Conservation (phyloP, 2,797 vertebrate genomes). For the Tiaroga cobitis region DNA sequence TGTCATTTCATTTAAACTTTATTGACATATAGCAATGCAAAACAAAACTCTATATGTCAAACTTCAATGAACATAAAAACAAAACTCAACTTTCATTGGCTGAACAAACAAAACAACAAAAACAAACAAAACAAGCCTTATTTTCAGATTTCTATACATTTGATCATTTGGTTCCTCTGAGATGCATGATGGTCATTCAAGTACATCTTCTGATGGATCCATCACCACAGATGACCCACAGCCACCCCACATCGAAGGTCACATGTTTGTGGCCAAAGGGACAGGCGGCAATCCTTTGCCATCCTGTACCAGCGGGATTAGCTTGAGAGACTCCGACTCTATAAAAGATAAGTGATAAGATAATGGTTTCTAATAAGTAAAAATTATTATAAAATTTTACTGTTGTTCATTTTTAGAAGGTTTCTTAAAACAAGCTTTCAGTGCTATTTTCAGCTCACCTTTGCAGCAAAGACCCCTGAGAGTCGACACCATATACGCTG, state of each 20-base stretch:
- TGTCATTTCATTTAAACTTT: neutral
- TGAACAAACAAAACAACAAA: neutral
- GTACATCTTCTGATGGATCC: neutral
- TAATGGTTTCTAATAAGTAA: neutral
- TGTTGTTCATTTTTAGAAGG: neutral
- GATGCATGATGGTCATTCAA: neutral
- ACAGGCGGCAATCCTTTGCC: neutral
- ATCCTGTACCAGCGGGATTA: neutral
- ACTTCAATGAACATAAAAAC: neutral
- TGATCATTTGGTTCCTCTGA: neutral
- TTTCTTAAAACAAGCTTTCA: neutral
- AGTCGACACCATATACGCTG: conserved; percentile 37
- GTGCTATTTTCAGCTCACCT: neutral
- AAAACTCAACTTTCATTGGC: neutral
- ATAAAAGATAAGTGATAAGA: neutral
- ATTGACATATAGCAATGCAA: neutral
- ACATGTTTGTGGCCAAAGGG: neutral
- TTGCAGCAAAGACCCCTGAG: neutral
- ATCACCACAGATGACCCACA: neutral
- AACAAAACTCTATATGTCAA: neutral
- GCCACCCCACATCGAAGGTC: neutral
- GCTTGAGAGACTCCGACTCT: neutral
- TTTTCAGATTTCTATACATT: neutral
- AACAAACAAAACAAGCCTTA: too few species aligned
- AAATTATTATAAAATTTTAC: neutral